Base-by-base conservation (phyloP, 1,140 invertebrate genomes). In the Manduca sexta region DNA sequence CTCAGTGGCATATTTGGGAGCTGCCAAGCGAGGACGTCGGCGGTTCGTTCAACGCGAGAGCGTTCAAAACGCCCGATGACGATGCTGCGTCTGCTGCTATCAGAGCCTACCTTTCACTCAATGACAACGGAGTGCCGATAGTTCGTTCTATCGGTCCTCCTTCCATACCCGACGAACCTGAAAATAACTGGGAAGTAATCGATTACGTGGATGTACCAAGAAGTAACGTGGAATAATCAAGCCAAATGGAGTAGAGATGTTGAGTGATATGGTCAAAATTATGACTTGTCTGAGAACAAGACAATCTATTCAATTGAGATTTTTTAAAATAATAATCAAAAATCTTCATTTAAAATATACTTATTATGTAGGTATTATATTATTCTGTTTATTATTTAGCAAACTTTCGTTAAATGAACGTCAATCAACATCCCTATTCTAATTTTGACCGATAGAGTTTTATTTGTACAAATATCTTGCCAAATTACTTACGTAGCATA, bases 21-120 rank as follows among this genome's bases (percentile, higher is more conserved):
- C 51, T 83, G 16, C 64, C 80, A 14, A 74, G 82, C 18, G 81
- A 89, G 40, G 89, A 90, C 53, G 58, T 89, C 2, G 80, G 84
- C 0, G 84, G 92, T 3, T 70, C 88, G 0, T 89, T 91, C 60
- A 92, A 92, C 60, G 90, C 91, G 0, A 69, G 75, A 6, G 74
- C 81, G 0, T 58, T 69, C 0, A 49, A 52, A 0, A 56, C 59
- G 0, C 86, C 86, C 4, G 67, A 79, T 7, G 69, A 90, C 42
- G 74, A 88, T 1, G 55, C 71, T 6, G 53, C 88, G n/a, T 70
- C 86, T 0, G 78, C 86, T 3, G 84, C 88, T 6, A 59, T 92
- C 29, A 72, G 87, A n/a, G 72, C 83, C 2, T 93, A 91, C 69
- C 75, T 91, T 3, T 91, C 91, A 1, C 60, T 92, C 13, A 88